Evolutionary conservation across 2,797 vertebrate genomes (phyloP).

Genomic region (Thaleichthys pacificus): DNA sequence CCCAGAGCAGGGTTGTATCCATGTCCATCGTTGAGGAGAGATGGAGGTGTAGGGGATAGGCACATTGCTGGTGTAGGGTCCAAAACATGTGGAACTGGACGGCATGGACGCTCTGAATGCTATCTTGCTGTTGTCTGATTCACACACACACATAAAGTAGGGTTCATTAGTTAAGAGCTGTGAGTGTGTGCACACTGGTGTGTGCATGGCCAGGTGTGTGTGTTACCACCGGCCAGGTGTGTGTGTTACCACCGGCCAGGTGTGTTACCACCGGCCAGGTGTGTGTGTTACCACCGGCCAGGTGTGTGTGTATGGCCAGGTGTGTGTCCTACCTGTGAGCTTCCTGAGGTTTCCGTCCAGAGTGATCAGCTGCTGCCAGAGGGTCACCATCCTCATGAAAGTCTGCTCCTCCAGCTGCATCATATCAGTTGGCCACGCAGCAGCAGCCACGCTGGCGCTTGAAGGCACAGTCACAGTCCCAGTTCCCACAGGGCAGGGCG

Average conservation of each 20-base stretch:
- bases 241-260: background rate
- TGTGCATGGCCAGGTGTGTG: background rate
- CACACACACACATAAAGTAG: background rate
- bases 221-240: background rate
- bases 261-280: too few species aligned
- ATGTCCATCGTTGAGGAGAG: conserved; percentile 59
- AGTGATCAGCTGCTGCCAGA: conserved; percentile 43
- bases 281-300: background rate
- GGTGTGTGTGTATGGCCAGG: background rate
- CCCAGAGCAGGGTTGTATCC: conserved; percentile 71
- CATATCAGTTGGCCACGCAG: conserved; percentile 61
- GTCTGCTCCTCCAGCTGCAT: conserved; percentile 50
- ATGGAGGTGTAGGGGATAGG: conserved; percentile 57
- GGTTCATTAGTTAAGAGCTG: background rate
- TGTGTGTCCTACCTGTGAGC: conserved; percentile 45
- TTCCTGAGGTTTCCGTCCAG: conserved; percentile 35
- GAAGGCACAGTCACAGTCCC: conserved; percentile 72
- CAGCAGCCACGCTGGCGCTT: conserved; percentile 66
- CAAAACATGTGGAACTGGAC: conserved; percentile 52
- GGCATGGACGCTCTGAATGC: conserved; percentile 48
- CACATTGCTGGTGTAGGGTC: conserved; percentile 67
- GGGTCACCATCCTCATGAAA: conserved; percentile 29
- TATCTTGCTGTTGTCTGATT: conserved; percentile 47
- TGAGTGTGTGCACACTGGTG: too few species aligned
- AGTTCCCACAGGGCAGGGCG: conserved; percentile 51